phyloP scores from a whole-genome alignment of 2,113 vertebrate genomes.

The Seriola quinqueradiata region DNA sequence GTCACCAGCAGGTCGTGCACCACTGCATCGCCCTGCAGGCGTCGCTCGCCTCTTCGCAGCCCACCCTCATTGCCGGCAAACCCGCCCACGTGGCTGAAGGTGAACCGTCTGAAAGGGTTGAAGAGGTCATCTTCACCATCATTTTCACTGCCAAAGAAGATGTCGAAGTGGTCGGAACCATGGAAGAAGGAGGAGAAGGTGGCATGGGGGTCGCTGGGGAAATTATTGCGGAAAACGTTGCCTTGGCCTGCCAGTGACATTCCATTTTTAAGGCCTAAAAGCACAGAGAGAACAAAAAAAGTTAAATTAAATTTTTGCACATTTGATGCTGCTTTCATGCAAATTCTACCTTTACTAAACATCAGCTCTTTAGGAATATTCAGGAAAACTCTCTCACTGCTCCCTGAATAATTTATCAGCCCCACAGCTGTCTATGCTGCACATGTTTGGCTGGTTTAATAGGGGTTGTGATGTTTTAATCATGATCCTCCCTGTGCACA shows the following conservation, averaged over 20 bases:
- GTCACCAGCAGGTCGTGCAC: constrained; percentile 91
- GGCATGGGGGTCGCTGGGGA: constrained; percentile 90
- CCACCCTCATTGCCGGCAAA: constrained; percentile 83
- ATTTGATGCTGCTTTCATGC: constrained; percentile 4
- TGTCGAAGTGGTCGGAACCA: constrained; percentile 87
- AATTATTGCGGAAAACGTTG: constrained; percentile 88
- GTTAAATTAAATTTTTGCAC: not conserved
- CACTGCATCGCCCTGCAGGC: constrained; percentile 82
- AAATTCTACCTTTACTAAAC: not conserved
- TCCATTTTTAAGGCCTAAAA: constrained; percentile 90
- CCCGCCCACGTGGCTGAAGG: constrained; percentile 90
- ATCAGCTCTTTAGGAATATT: constrained; percentile 9
- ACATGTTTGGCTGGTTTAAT: constrained; percentile 20
- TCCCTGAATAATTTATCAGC: constrained; percentile 58
- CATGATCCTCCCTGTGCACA: constrained; percentile 1
- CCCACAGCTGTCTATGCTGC: constrained; percentile 43
- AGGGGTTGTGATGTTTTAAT: constrained; percentile 16
- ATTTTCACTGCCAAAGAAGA: constrained; percentile 92
- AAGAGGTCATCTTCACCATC: constrained; percentile 93
- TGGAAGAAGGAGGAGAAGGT: constrained; percentile 79
- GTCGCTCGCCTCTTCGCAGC: constrained; percentile 77
- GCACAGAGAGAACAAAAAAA: constrained; percentile 4
- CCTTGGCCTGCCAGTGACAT: constrained; percentile 88
- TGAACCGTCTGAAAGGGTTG: constrained; percentile 91
- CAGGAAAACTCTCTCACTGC: constrained; percentile 21